Conservation (phyloP, 2,113 vertebrate genomes). For the Scortum barcoo region DNA sequence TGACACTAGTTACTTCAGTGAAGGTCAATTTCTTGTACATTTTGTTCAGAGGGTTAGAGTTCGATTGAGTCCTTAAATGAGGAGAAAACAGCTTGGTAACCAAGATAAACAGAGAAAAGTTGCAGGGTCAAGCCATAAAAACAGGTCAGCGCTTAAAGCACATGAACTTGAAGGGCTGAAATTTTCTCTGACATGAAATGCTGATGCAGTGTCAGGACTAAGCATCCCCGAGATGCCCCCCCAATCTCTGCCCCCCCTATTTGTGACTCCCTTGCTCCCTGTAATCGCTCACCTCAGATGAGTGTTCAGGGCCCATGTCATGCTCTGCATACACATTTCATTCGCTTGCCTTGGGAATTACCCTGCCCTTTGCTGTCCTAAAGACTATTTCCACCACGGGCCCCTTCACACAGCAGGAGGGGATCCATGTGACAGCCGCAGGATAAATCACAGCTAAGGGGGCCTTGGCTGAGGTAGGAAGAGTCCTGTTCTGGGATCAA, state of each 20-base stretch:
- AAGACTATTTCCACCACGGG: slow-evolving; percentile 17
- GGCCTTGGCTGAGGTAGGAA: neutral
- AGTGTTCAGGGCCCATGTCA: slow-evolving; percentile 9
- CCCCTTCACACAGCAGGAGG: slow-evolving; percentile 44
- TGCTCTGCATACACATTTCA: slow-evolving; percentile 21
- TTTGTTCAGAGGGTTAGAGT: neutral
- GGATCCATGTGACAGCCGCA: slow-evolving; percentile 29
- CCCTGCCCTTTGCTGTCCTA: neutral
- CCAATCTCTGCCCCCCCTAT: slow-evolving; percentile 1
- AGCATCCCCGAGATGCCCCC: neutral
- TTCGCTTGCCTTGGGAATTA: neutral
- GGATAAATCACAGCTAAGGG: slow-evolving; percentile 47
- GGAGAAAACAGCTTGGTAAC: slow-evolving; percentile 15
- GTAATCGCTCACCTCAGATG: slow-evolving; percentile 17
- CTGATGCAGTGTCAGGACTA: neutral
- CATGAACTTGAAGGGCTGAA: neutral
- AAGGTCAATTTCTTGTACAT: neutral
- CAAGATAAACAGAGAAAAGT: slow-evolving; percentile 4
- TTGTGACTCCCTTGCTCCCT: neutral
- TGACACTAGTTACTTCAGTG: slow-evolving; percentile 11
- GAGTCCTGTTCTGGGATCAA: slow-evolving; percentile 42
- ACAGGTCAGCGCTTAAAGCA: neutral
- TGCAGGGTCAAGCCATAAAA: neutral
- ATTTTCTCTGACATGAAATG: neutral
- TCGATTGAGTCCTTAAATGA: neutral